phyloP scores from a whole-genome alignment of 2,888 invertebrate genomes.

The Dyspetes luteomarginatus region DNA sequence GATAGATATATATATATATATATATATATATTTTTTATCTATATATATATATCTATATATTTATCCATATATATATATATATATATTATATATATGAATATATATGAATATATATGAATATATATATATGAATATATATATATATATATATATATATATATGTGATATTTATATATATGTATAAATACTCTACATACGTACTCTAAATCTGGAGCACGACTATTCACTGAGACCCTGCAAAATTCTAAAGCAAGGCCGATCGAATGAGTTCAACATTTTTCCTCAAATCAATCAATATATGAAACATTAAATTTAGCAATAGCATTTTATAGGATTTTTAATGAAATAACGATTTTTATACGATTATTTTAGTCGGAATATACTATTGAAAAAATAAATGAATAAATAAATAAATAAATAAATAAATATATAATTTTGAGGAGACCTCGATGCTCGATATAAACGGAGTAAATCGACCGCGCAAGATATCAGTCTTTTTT shows the following conservation, averaged over 20 bases:
- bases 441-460: too few relatives aligned
- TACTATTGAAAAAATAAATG: not conserved
- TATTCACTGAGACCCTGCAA: conserved; percentile 16
- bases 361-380: too few relatives aligned
- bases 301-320: not conserved
- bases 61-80: not conserved
- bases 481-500: conserved; percentile 36
- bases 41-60: not conserved
- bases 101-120: not conserved
- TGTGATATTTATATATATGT: conserved; percentile 2
- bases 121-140: not conserved
- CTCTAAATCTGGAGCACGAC: conserved; percentile 22
- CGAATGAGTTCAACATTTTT: not conserved
- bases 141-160: not conserved
- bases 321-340: not conserved
- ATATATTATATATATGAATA: not conserved
- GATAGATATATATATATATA: not conserved
- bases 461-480: conserved; percentile 50
- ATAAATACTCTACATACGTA: conserved; percentile 1
- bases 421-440: too few relatives aligned
- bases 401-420: not conserved
- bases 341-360: not conserved
- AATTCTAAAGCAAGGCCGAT: not conserved
- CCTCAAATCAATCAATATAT: not conserved
- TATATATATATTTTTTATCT: too few relatives aligned